A percentile compares a stretch with the other conserved stretches of the same genome.
These are phyloP conservation scores for Rotaria magnacalcarata DNA, from an alignment of 2,888 invertebrate species.

Conservation along the genomic window DNA sequence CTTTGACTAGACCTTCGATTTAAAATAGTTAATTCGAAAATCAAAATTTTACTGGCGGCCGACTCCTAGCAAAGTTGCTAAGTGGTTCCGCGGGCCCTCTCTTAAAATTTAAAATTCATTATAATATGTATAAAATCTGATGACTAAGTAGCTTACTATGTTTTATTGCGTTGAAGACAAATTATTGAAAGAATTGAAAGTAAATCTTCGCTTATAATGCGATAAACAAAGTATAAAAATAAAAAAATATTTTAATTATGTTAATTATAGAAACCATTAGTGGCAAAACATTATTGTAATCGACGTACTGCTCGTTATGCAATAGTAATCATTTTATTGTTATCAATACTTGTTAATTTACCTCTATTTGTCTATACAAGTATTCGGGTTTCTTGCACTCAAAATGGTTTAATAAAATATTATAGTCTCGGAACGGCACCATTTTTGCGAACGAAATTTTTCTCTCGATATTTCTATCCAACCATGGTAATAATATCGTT, in stretches of 20 bases:
- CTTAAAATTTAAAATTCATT: too few species aligned
- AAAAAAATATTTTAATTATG: neutral
- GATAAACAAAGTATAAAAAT: neutral
- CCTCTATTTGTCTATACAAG: neutral
- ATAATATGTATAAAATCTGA: too few species aligned
- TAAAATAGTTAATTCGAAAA: too few species aligned
- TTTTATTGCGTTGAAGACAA: neutral
- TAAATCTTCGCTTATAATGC: too few species aligned
- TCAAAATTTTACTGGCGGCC: too few species aligned
- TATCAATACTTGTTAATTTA: neutral
- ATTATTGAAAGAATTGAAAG: neutral
- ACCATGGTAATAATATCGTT: neutral
- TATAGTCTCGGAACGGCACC: neutral
- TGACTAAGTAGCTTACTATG: neutral
- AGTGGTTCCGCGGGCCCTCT: too few species aligned
- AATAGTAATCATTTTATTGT: neutral
- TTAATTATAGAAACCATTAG: neutral
- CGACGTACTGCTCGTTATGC: neutral
- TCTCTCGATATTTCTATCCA: neutral
- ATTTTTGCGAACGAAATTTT: neutral
- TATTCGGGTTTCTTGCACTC: neutral
- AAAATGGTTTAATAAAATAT: neutral
- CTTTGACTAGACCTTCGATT: too few species aligned
- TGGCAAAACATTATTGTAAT: neutral
- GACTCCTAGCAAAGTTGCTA: too few species aligned